Base-by-base conservation (phyloP, 23 tunicate species). In the Trididemnum nubilum region DNA sequence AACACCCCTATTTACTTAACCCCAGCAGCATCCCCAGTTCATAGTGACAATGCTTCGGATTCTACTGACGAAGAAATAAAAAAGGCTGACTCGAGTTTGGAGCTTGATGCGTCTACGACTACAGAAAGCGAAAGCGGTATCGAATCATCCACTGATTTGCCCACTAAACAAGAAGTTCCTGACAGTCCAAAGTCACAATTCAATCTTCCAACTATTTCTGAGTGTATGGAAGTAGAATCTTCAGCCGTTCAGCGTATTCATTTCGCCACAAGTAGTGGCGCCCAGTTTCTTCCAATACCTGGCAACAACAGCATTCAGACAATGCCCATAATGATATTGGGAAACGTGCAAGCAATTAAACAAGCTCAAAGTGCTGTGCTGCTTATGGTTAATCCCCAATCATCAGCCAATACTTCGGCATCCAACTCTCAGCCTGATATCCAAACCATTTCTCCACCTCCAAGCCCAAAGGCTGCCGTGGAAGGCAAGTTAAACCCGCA, bases 251-350 rank as follows among this genome's bases (percentile, higher is more conserved):
- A 87, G 37, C 86, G 67, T 3, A 81, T 93, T 18, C 69, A 61
- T 24, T 15, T 93, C 27, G 78, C 76, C 30, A 75, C 71, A 0
- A 84, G 67, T 59, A 71, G 78, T 76, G 5, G 33, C 30, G 67
- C 80, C 12, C 93, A 93, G 38, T 88, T 93, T 38, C 92, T 60
- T 12, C 98, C 92, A 0, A 85, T 93, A 35, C 82, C 81, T 2
- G 87, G 89, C 57, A 84, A 85, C 36, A 84, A 66, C 38, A 80
- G 84, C 64, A 87, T 93, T 31, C 98, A 93, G n/a, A 86, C 98
- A 33, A 93, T 93, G 98, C 98, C 98, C 2, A 88, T 93, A 26
- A 83, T 93, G 86, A 93, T 93, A 29, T 79, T 93, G 89, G 98
- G 98, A 21, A 81, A 82, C 74, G 85, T 85, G 1, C 93, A 93